Conservation (phyloP, 2,113 vertebrate genomes). For the Rhagologus leucostigma region DNA sequence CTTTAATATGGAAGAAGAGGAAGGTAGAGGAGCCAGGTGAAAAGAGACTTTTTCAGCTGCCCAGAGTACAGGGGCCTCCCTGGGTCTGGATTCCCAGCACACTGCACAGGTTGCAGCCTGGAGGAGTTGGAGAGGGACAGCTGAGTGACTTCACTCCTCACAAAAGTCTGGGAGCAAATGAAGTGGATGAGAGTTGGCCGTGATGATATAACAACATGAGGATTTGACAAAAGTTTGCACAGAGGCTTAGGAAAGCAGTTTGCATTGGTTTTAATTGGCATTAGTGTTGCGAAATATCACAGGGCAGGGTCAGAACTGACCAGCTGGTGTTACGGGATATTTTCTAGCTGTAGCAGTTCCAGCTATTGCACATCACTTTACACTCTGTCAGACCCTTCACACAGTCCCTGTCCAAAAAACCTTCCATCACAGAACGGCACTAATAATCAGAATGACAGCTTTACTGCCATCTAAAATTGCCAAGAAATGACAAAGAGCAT, state of each 20-base stretch:
- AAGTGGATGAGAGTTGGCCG: not conserved
- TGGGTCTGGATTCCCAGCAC: not conserved
- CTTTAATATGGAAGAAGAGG: not conserved
- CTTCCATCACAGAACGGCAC: not conserved
- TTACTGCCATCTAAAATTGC: not conserved
- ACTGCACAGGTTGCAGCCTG: not conserved
- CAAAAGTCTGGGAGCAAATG: not conserved
- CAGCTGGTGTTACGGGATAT: not conserved
- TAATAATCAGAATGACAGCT: not conserved
- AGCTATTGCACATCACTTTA: not conserved
- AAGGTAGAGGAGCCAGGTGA: not conserved
- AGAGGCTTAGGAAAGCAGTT: not conserved
- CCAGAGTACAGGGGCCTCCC: not conserved
- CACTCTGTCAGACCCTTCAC: not conserved
- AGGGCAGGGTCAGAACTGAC: not conserved
- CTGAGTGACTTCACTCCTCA: fast-evolving
- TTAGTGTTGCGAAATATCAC: not conserved
- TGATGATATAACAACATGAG: fast-evolving
- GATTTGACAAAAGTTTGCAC: not conserved
- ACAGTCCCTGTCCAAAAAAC: not conserved
- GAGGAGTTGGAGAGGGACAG: not conserved
- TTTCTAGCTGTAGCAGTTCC: not conserved
- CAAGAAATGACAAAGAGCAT: not conserved
- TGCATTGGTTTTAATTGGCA: not conserved
- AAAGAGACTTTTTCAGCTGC: not conserved